A percentile compares a stretch with the other conserved stretches of the same genome.
These are phyloP conservation scores for Rhea pennata DNA, from an alignment of 2,113 vertebrate species.

Conservation along the genomic window DNA sequence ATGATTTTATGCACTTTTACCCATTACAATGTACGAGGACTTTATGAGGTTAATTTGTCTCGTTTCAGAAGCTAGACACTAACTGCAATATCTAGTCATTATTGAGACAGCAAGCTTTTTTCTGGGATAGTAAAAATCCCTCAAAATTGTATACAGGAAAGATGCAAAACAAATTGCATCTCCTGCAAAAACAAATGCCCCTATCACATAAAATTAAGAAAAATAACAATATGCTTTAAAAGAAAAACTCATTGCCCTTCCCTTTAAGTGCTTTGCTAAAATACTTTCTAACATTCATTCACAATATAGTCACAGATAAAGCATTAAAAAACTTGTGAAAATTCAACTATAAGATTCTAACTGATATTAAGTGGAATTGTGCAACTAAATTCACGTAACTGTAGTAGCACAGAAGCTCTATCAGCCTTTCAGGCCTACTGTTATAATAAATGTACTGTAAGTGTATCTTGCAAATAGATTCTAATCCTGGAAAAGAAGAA, in stretches of 20 bases:
- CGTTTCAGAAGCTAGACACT: not conserved
- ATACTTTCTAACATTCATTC: not conserved
- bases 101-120: not conserved
- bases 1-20: not conserved
- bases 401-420: not conserved
- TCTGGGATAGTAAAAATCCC: not conserved
- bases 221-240: not conserved
- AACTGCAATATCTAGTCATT: not conserved
- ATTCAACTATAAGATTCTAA: not conserved
- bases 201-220: not conserved
- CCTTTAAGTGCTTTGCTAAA: not conserved
- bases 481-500: not conserved
- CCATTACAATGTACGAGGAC: not conserved
- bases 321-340: not conserved
- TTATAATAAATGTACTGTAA: not conserved
- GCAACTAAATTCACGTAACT: not conserved
- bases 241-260: not conserved
- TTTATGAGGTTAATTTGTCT: not conserved
- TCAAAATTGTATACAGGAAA: not conserved
- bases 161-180: not conserved
- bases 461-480: constrained; percentile 21
- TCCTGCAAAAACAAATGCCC: not conserved
- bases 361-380: not conserved
- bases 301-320: not conserved
- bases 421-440: not conserved